Base-by-base conservation (phyloP, 1,140 invertebrate genomes). In the Drosophila chauvacae region DNA sequence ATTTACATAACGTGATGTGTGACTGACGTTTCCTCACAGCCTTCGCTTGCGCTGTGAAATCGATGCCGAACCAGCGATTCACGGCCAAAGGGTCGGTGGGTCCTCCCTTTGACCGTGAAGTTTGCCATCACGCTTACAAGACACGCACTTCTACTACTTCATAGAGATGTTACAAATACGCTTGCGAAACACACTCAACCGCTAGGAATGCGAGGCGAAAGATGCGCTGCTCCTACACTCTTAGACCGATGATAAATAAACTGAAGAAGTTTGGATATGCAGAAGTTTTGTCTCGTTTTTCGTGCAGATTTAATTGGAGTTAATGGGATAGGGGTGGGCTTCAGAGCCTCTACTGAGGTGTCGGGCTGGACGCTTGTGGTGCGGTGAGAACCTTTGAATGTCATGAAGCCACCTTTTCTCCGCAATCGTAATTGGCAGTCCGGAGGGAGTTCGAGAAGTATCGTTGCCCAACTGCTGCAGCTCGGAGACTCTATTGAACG, bases 351-450 rank as follows among this genome's bases (percentile, higher is more conserved):
- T 7, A 30, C 7, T 30, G 7, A 4, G 33, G 33, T 33, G 33
- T 33, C 33, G 10, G 33, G 2, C 44, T 45, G 20, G 44, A 30
- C 30, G 45, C 59, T 61, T 61, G 3, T 35, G 11, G 4, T 14
- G 23, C 59, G 59, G 45, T 3, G 20, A 53, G 7, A 28, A 20
- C 45, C 44, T 53, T 61, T 61, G 37, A 45, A 26, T 47, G 28
- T 23, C 14, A 13, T 6, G 18, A 39, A n/a, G 14, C 7, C 18
- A 13, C 16, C 13, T 62, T 26, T 37, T 28, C 48, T 20, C 30
- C 2, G 30, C 30, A 30, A 30, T 30, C 7, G 7, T 30, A 30
- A 30, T 28, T 28, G 18, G n/a, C 30, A 44, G 28, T 47, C 26
- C 35, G 5, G 20, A 6, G 26, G 28, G 42, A 30, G n/a, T 48